Evolutionary conservation across 1,140 invertebrate species (phyloP).

Genomic region (Gonatopus flavifemur): DNA sequence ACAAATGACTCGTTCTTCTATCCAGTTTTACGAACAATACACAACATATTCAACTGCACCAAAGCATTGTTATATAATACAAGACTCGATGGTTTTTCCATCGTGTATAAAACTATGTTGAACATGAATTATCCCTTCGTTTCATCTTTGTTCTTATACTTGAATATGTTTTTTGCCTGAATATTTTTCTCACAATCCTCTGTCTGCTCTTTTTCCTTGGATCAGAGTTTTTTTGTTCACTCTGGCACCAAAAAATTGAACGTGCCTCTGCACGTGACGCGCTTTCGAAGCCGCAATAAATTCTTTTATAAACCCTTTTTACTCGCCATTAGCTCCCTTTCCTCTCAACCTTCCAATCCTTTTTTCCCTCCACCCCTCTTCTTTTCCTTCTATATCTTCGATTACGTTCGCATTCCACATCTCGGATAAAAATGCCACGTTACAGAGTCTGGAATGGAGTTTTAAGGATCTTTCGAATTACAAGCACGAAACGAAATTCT

Average conservation of each 20-base stretch:
- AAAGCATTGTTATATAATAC: too few relatives aligned
- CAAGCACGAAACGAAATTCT: constrained; percentile 21
- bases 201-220: not conserved
- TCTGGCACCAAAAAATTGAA: constrained; percentile 31
- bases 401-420: constrained; percentile 25
- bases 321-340: constrained; percentile 29
- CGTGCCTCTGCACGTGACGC: constrained; percentile 28
- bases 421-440: constrained; percentile 24
- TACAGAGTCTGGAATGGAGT: not conserved
- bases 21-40: too few relatives aligned
- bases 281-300: constrained; percentile 32
- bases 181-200: too few relatives aligned
- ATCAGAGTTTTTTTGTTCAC: constrained; percentile 3
- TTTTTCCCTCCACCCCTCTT: not conserved
- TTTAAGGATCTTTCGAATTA: constrained; percentile 1
- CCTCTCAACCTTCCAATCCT: not conserved
- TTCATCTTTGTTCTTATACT: too few relatives aligned
- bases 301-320: constrained; percentile 28
- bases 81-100: too few relatives aligned
- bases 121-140: too few relatives aligned
- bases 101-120: too few relatives aligned
- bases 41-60: too few relatives aligned
- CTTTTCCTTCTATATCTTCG: constrained; percentile 23
- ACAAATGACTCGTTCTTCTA: too few relatives aligned
- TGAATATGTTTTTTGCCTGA: too few relatives aligned